Percentiles rank a stretch among this genome's conserved stretches.
Evolutionary conservation across 2,888 invertebrate genomes (phyloP).

Genomic region (Sinohyriopsis cumingii): DNA sequence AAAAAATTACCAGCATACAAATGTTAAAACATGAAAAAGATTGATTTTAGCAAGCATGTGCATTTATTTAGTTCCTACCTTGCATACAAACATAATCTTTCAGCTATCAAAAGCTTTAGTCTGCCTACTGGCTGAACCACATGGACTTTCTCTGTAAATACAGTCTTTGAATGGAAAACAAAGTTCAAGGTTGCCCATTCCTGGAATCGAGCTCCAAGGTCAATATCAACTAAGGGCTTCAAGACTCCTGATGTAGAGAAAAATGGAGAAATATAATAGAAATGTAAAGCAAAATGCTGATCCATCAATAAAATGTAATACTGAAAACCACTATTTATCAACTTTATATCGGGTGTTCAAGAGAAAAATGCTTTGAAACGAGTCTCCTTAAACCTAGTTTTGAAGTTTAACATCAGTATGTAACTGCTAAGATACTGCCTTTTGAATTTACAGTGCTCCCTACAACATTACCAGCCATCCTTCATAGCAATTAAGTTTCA

Average conservation of each 20-base stretch:
- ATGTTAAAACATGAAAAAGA: no score
- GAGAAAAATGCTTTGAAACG: no score
- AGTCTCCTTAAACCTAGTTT: no score
- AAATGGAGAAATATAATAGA: not conserved
- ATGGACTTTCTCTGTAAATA: slow-evolving; percentile 46
- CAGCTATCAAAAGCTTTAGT: slow-evolving; percentile 42
- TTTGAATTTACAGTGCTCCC: no score
- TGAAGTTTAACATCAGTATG: no score
- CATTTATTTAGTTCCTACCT: slow-evolving; percentile 22
- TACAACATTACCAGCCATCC: no score
- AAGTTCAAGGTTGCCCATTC: slow-evolving; percentile 53
- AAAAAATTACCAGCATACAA: no score
- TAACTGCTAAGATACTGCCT: no score
- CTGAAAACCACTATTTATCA: no score
- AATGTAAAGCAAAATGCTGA: not conserved
- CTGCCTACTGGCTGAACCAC: slow-evolving; percentile 53
- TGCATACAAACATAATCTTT: slow-evolving; percentile 37
- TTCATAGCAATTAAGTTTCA: no score
- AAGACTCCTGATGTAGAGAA: slow-evolving; percentile 38
- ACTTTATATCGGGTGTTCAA: no score
- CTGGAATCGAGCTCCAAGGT: slow-evolving; percentile 50
- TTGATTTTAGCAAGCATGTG: not conserved
- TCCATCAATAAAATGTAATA: no score
- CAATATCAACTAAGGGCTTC: slow-evolving; percentile 53
- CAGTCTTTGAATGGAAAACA: slow-evolving; percentile 37